These are phyloP conservation scores for Tricholauxania praeusta DNA, from an alignment of 2,888 invertebrate genomes.

Conservation along the genomic window DNA sequence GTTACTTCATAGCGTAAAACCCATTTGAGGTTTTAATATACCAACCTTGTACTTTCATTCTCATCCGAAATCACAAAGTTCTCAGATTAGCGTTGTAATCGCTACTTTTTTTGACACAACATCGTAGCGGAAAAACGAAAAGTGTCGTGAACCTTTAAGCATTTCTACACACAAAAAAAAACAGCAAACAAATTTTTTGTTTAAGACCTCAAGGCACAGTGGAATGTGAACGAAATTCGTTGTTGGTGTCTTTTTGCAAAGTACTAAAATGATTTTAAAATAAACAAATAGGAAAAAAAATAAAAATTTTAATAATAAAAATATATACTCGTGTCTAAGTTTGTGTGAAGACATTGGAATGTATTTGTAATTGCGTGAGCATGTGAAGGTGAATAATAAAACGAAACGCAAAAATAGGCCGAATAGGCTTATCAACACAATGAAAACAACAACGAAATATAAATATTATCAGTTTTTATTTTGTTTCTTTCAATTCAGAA, in stretches of 20 bases:
- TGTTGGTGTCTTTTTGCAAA: not conserved
- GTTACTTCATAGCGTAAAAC: no score
- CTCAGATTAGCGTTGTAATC: not conserved
- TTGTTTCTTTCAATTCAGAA: not conserved
- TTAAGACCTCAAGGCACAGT: not conserved
- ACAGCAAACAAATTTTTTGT: not conserved
- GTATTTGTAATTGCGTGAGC: not conserved
- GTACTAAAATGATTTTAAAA: slow-evolving; percentile 3
- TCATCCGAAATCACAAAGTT: no score
- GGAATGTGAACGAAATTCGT: not conserved
- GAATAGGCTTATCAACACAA: slow-evolving; percentile 16
- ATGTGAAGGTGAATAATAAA: slow-evolving; percentile 6
- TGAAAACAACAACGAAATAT: not conserved
- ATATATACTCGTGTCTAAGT: not conserved
- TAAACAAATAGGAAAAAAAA: slow-evolving; percentile 4
- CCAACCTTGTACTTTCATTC: no score
- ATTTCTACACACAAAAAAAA: not conserved
- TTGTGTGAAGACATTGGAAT: not conserved
- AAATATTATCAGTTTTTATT: not conserved
- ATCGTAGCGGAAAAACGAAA: slow-evolving; percentile 3
- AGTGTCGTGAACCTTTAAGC: slow-evolving; percentile 4
- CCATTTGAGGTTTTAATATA: no score
- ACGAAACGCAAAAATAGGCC: slow-evolving; percentile 3
- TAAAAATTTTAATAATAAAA: not conserved
- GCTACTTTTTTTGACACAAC: not conserved